Conservation (phyloP, 2,888 invertebrate genomes). For the Lasioglossum lativentre region DNA sequence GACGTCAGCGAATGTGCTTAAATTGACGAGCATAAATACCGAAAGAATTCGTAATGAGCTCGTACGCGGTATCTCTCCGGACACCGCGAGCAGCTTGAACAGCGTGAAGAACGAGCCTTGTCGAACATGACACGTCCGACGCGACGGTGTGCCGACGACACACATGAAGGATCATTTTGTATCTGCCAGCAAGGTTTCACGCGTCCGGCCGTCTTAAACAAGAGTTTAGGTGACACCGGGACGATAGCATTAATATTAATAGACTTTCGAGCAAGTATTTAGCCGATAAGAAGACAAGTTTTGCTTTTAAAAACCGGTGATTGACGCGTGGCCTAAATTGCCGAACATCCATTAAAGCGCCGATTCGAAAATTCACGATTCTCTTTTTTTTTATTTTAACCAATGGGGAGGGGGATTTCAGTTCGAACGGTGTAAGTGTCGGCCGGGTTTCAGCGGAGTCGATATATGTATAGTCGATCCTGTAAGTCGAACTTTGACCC, state of each 20-base stretch:
- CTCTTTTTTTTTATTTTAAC: not conserved
- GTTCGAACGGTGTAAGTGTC: constrained; percentile 11
- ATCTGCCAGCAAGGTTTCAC: constrained; percentile 4
- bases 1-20: not conserved
- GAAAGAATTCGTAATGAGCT: not conserved
- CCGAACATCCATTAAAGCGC: constrained; percentile 27
- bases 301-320: constrained; percentile 42
- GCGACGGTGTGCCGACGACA: not conserved
- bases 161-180: not conserved
- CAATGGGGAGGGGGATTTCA: not conserved
- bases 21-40: not conserved
- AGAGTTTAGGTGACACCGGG: not conserved
- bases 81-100: not conserved
- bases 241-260: constrained; percentile 50
- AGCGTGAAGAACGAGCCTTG: not conserved
- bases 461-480: constrained; percentile 45
- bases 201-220: not conserved
- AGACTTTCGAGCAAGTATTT: constrained; percentile 21
- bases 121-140: not conserved
- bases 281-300: constrained; percentile 49
- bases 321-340: constrained; percentile 36
- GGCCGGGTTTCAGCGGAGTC: constrained; percentile 20
- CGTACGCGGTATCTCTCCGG: not conserved
- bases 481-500: constrained; percentile 71
- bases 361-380: constrained; percentile 20